phyloP scores from a whole-genome alignment of 1,140 invertebrate genomes.

The Eumaeus atala region DNA sequence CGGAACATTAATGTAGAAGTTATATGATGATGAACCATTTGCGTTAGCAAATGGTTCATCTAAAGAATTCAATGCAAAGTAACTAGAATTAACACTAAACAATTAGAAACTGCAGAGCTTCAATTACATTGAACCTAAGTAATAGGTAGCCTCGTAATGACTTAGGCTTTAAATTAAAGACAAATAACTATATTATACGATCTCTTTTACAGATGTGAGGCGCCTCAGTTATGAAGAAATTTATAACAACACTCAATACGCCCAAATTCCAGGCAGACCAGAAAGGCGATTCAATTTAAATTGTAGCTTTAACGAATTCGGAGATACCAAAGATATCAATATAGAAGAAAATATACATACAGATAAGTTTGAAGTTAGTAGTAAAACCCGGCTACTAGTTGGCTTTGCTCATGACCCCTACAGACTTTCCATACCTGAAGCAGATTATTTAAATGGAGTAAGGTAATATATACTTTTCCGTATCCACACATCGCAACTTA shows the following conservation, averaged over 20 bases:
- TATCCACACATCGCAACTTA: not conserved
- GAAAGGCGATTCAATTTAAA: not conserved
- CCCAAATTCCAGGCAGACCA: slow-evolving; percentile 6
- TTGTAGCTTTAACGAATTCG: slow-evolving; percentile 12
- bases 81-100: no score
- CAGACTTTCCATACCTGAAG: slow-evolving; percentile 50
- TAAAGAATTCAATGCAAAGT: no score
- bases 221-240: slow-evolving; percentile 19
- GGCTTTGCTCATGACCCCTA: slow-evolving; percentile 57
- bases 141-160: no score
- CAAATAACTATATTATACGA: no score
- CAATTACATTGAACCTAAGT: no score
- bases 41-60: no score
- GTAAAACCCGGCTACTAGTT: slow-evolving; percentile 38
- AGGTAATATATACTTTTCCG: slow-evolving; percentile 32
- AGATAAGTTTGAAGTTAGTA: slow-evolving; percentile 22
- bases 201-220: slow-evolving; percentile 15
- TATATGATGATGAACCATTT: no score
- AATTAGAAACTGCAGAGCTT: no score
- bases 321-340: slow-evolving; percentile 31
- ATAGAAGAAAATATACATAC: slow-evolving; percentile 22
- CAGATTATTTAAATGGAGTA: slow-evolving; percentile 49
- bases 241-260: slow-evolving; percentile 20
- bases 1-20: no score
- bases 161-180: no score